Evolutionary conservation across 1,140 invertebrate genomes (phyloP), one percentile per base, ranked within the genome.

Genomic region (Geopemphigus sp.): DNA sequence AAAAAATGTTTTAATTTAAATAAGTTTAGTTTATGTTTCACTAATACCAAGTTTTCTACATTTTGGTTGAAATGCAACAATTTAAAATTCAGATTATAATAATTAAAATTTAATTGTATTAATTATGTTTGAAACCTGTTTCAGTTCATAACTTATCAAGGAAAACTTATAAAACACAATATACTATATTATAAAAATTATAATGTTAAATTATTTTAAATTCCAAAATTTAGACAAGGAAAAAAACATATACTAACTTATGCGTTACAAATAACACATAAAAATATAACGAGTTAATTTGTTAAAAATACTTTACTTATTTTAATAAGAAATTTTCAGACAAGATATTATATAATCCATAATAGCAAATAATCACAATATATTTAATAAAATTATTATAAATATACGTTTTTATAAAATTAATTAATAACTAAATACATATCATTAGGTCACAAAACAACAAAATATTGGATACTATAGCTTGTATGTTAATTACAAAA

Each of bases 1-100:
- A 64, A 19, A 76, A 47, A 76, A 59, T 17, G 56, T 47, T n/a
- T 61, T 50, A 61, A 63, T 61, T 78, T 63, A 26, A 45, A 61
- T 53, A 50, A 72, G 22, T 68, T 22, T 47, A 72, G 22, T 68
- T 22, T 47, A 68, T 47, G 47, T 24, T 47, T 29, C 15, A 61
- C 32, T 39, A 39, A 12, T 15, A 70, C 47, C 14, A 68, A 22
- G 39, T 68, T 50, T 24, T 47, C 1, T 50, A 68, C 8, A 39
- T 39, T 39, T 8, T 32, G 26, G 22, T 68, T 47, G n/a, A 68
- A 64, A 15, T 10, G 39, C 15, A 1, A 68, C 1, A 24, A 68
- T 45, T 24, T 68, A 45, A 22, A 50, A 68, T 50, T 22, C 39
- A 24, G 6, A 45, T 66, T 45, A 39, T 39, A 39, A 32, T 64